Evolutionary conservation across 2,113 vertebrate species (phyloP).

Genomic region (Siniperca knerii): DNA sequence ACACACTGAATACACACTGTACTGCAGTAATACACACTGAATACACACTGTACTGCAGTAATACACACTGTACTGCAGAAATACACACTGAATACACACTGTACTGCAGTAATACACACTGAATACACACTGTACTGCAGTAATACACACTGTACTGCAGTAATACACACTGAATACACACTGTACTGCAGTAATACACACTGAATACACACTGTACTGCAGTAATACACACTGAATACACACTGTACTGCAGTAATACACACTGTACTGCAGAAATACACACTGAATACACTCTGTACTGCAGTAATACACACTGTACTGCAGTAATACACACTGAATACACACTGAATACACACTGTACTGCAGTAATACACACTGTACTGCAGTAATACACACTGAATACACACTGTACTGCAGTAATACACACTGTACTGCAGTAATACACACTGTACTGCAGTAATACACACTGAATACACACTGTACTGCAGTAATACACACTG

Average conservation of each 20-base stretch:
- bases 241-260: neutral
- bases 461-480: too few relatives aligned
- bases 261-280: neutral
- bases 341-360: neutral
- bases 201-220: neutral
- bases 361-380: neutral
- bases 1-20: too few relatives aligned
- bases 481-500: too few relatives aligned
- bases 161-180: neutral
- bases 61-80: too few relatives aligned
- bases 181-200: neutral
- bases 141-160: neutral
- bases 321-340: neutral
- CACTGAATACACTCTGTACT: neutral
- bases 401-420: too few relatives aligned
- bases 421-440: too few relatives aligned
- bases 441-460: too few relatives aligned
- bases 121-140: too few relatives aligned
- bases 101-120: neutral
- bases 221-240: slow-evolving; percentile 2
- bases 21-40: too few relatives aligned
- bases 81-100: too few relatives aligned
- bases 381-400: too few relatives aligned
- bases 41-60: too few relatives aligned
- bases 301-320: neutral